Evolutionary conservation across 1,140 invertebrate species (phyloP).

Genomic region (Neuroterus valhalla): DNA sequence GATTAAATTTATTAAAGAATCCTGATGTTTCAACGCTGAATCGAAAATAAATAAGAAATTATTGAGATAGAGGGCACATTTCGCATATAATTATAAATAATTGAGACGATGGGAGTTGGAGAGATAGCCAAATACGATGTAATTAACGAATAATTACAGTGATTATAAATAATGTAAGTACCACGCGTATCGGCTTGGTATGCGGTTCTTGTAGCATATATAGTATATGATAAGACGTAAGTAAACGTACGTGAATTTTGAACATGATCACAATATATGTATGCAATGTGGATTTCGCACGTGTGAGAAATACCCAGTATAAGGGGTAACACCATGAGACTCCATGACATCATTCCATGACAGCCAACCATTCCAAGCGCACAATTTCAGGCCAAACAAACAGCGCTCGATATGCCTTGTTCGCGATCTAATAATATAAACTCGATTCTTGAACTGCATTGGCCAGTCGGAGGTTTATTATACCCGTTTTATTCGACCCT

Average conservation of each 20-base stretch:
- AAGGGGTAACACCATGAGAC: conserved; percentile 49
- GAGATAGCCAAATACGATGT: conserved; percentile 53
- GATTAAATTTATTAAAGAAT: no score
- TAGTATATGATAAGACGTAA: background rate
- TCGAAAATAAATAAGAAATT: no score
- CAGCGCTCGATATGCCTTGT: conserved; percentile 45
- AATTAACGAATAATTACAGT: conserved; percentile 46
- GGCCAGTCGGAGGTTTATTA: conserved; percentile 53
- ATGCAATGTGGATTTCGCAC: background rate
- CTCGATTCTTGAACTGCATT: conserved; percentile 50
- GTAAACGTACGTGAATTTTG: conserved; percentile 1
- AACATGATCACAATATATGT: background rate
- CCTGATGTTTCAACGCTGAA: no score
- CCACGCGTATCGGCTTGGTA: background rate
- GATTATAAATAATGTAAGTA: conserved; percentile 35
- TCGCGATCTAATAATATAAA: conserved; percentile 64
- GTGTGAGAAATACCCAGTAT: conserved; percentile 5
- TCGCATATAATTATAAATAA: conserved; percentile 1
- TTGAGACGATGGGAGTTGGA: background rate
- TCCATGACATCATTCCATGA: conserved; percentile 75
- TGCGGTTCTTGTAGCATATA: conserved; percentile 15
- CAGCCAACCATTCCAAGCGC: conserved; percentile 68
- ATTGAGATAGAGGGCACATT: background rate
- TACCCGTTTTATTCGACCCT: conserved; percentile 44
- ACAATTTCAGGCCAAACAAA: conserved; percentile 72